phyloP scores from a whole-genome alignment of 2,888 invertebrate species.

The Mantis religiosa region DNA sequence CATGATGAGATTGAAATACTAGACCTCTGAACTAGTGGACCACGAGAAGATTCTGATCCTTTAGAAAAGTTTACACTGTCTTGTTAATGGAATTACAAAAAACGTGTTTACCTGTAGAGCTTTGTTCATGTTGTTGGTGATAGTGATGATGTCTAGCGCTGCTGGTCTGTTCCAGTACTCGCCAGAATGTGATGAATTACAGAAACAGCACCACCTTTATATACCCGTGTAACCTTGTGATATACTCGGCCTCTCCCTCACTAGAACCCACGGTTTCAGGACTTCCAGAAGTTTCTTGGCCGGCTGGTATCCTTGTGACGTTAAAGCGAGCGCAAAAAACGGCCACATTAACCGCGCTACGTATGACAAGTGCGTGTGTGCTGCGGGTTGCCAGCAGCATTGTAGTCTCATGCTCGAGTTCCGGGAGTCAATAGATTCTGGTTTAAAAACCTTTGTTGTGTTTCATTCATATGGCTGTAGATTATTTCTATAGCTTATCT shows the following conservation, averaged over 20 bases:
- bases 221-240: background rate
- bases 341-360: background rate
- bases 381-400: background rate
- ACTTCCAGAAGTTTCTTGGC: background rate
- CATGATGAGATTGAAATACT: too few relatives aligned
- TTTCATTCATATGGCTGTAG: too few relatives aligned
- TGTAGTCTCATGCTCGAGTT: background rate
- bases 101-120: background rate
- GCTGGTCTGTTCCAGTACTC: slow-evolving; percentile 26
- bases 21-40: too few relatives aligned
- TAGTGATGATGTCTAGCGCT: slow-evolving; percentile 13
- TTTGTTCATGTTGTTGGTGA: background rate
- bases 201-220: background rate
- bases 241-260: background rate
- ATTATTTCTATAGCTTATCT: too few relatives aligned
- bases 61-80: too few relatives aligned
- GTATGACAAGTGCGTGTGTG: background rate
- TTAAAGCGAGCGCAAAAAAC: background rate
- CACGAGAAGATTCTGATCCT: too few relatives aligned
- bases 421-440: too few relatives aligned
- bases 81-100: too few relatives aligned
- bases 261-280: background rate
- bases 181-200: slow-evolving; percentile 3
- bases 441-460: too few relatives aligned
- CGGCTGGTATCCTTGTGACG: background rate